A percentile compares a stretch with the other conserved stretches of the same genome.
phyloP scores from a whole-genome alignment of 1,140 invertebrate species.

The Centruroides sculpturatus region DNA sequence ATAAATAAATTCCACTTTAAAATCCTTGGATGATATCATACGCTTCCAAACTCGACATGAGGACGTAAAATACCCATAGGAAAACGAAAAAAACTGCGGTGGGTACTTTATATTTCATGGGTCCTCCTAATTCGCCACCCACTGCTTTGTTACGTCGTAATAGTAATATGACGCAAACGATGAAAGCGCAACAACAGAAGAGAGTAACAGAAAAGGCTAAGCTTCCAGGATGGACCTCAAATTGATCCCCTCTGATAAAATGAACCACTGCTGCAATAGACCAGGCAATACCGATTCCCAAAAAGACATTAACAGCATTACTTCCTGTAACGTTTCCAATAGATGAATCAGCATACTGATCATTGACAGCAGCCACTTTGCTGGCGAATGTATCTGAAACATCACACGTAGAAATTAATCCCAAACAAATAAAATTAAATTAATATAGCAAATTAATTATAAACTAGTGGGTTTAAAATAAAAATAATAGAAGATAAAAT shows the following conservation, averaged over 20 bases:
- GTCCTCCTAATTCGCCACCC: constrained; percentile 87
- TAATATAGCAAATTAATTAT: too few relatives aligned
- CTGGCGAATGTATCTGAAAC: constrained; percentile 83
- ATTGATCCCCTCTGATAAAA: constrained; percentile 24
- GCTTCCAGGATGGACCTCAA: constrained; percentile 33
- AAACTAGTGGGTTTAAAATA: too few relatives aligned
- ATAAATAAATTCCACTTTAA: background rate
- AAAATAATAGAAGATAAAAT: too few relatives aligned
- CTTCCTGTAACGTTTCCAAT: constrained; percentile 97
- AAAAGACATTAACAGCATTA: constrained; percentile 90
- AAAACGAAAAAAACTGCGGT: constrained; percentile 63
- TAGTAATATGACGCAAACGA: constrained; percentile 48
- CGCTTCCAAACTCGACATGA: constrained; percentile 80
- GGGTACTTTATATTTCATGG: constrained; percentile 49
- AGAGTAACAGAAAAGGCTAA: constrained; percentile 41
- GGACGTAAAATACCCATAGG: constrained; percentile 82
- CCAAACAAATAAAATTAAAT: too few relatives aligned
- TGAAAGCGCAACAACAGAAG: constrained; percentile 36
- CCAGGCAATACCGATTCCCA: constrained; percentile 39
- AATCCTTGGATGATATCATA: constrained; percentile 45
- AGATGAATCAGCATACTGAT: constrained; percentile 93
- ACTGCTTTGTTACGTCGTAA: constrained; percentile 56
- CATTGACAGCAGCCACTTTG: constrained; percentile 92
- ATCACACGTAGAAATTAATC: too few relatives aligned
- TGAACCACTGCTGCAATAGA: constrained; percentile 29